These are phyloP conservation scores for Nemurella pictetii DNA, from an alignment of 2,888 invertebrate species.

Conservation along the genomic window DNA sequence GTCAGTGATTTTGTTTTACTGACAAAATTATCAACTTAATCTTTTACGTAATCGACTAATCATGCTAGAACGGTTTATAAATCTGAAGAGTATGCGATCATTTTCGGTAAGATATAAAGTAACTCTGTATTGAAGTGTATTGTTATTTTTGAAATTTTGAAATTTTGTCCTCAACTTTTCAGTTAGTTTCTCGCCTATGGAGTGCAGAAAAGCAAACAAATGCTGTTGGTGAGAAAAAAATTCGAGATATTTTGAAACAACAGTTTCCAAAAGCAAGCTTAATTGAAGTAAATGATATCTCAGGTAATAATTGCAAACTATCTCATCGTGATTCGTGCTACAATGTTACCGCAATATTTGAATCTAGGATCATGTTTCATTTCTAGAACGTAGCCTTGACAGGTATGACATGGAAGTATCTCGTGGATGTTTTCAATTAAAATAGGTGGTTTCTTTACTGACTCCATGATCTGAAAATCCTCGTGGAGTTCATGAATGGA, in stretches of 20 bases:
- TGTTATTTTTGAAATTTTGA: neutral
- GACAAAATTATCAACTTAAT: too few species aligned
- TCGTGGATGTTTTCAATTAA: neutral
- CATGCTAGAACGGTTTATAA: neutral
- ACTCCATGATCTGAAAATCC: too few species aligned
- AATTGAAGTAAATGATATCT: slow-evolving; percentile 70
- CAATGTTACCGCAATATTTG: too few species aligned
- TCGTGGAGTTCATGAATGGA: too few species aligned
- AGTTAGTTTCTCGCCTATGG: slow-evolving; percentile 52
- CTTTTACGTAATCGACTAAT: neutral
- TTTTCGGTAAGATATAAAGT: neutral
- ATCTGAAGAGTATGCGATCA: neutral
- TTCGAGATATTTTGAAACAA: slow-evolving; percentile 52
- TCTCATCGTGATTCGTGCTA: slow-evolving; percentile 37
- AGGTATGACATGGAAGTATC: neutral
- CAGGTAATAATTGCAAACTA: slow-evolving; percentile 52
- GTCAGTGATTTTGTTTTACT: neutral
- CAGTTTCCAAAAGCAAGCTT: slow-evolving; percentile 64
- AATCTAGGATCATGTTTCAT: neutral
- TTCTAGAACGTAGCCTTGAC: neutral
- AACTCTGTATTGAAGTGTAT: neutral
- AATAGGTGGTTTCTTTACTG: neutral
- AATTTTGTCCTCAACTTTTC: slow-evolving; percentile 44
- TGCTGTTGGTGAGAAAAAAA: slow-evolving; percentile 51
- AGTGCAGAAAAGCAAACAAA: slow-evolving; percentile 48